Base-by-base conservation (phyloP, 92 coral and sea anemone species). In the Heteractis magnifica region DNA sequence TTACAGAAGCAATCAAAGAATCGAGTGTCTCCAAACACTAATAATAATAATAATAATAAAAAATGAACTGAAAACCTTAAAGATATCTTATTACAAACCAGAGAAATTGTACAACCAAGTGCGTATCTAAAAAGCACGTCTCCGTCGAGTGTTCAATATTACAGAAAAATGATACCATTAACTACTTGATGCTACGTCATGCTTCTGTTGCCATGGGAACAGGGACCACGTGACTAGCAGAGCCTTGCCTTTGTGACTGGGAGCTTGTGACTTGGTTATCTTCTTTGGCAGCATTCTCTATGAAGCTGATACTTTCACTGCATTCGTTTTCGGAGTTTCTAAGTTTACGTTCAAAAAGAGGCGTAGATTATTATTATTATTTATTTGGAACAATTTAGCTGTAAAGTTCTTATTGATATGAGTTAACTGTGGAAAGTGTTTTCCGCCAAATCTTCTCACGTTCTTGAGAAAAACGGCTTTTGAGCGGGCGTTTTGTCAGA, bases 151-250 rank as follows among this genome's bases (percentile, higher is more conserved):
- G 56, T 53, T 7, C 8, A 53, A 7, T 0, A 53, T 53, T 53
- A 68, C 73, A 68, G 7, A 11, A 68, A 6, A 6, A 68, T 7
- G 19, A 19, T 8, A 23, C 26, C 26, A 13, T 65, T 6, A 8
- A 8, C 14, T 26, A 21, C 73, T 23, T 23, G 73, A 3, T 48
- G 1, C 14, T 23, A 68, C 73, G 73, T 49, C 44, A 74, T 74
- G 78, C 78, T 74, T 74, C 78, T 49, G 78, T 74, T 74, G 56
- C 55, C 78, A 74, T 49, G 3, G 78, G 55, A 44, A 21, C 78
- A 49, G 52, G 78, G 15, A 19, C 34, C 78, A 74, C 78, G 78
- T 74, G 78, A 49, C 56, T 74, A 51, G 78, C 52, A 15, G 78
- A 14, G 9, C 34, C 78, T 12, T 49, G 78, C 20, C 55, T 74